A percentile compares a stretch with the other conserved stretches of the same genome.
Conservation (phyloP, 2,888 invertebrate genomes). For the Peribatodes rhomboidaria region DNA sequence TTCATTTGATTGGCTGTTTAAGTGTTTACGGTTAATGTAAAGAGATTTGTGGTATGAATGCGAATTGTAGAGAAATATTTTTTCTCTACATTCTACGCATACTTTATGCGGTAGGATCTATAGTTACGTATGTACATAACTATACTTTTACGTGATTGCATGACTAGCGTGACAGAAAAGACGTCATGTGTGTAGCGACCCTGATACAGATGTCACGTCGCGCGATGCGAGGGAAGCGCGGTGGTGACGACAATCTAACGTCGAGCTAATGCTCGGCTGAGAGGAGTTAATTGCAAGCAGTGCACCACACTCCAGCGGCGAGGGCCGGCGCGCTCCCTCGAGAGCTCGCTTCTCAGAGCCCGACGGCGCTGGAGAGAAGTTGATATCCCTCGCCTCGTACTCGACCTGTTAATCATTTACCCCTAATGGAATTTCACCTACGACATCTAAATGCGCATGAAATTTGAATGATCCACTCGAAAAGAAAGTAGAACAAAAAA, state of each 20-base stretch:
- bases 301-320: conserved; percentile 73
- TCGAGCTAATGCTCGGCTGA: conserved; percentile 78
- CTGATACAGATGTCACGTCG: conserved; percentile 52
- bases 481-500: conserved; percentile 65
- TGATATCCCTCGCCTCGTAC: conserved; percentile 37
- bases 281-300: conserved; percentile 83
- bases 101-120: too few relatives aligned
- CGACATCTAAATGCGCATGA: conserved; percentile 78
- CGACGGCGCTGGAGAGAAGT: conserved; percentile 43
- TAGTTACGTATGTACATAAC: too few relatives aligned
- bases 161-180: background rate
- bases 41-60: too few relatives aligned
- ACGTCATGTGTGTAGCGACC: conserved; percentile 33
- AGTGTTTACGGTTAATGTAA: too few relatives aligned
- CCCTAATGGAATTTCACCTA: conserved; percentile 79
- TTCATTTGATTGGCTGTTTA: too few relatives aligned
- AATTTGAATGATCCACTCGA: conserved; percentile 80
- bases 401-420: conserved; percentile 81
- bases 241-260: conserved; percentile 64
- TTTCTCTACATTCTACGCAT: too few relatives aligned
- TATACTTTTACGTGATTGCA: background rate
- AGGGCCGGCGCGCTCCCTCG: conserved; percentile 66
- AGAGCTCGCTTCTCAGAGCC: conserved; percentile 48
- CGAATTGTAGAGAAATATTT: too few relatives aligned
- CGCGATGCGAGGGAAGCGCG: conserved; percentile 42